Conservation (phyloP, 92 coral and sea anemone genomes). For the Paragorgia papillata region DNA sequence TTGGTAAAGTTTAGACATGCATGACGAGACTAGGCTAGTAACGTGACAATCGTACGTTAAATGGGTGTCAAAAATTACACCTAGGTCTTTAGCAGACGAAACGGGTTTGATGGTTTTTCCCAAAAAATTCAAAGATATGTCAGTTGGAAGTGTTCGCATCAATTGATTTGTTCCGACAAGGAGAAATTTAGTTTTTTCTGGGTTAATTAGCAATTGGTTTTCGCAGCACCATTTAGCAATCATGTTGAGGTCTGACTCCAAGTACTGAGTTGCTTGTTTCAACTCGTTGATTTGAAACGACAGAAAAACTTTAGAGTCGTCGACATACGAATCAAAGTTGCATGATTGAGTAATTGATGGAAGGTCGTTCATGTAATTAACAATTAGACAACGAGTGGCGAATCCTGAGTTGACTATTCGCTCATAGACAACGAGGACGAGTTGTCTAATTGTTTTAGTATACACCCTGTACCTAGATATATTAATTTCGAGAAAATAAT, state of each 20-base stretch:
- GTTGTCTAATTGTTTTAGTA: too few species aligned
- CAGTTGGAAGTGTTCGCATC: neutral
- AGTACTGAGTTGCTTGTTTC: neutral
- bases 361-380: slow-evolving; percentile 10
- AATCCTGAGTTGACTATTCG: too few species aligned
- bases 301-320: slow-evolving; percentile 14
- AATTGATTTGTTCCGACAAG: slow-evolving; percentile 3
- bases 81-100: neutral
- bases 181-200: slow-evolving; percentile 32
- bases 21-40: neutral
- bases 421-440: too few species aligned
- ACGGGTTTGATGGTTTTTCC: slow-evolving; percentile 1
- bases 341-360: neutral
- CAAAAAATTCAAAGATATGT: neutral
- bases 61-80: neutral
- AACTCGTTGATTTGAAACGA: slow-evolving; percentile 5
- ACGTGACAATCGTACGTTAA: neutral
- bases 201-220: slow-evolving; percentile 12
- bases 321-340: slow-evolving; percentile 16
- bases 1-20: slow-evolving; percentile 11
- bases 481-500: too few species aligned
- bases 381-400: too few species aligned
- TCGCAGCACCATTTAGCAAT: slow-evolving; percentile 18
- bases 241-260: slow-evolving; percentile 23
- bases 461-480: too few species aligned